These are phyloP conservation scores for Scaptomyza tumidula DNA, from an alignment of 2,888 invertebrate genomes.

Conservation along the genomic window DNA sequence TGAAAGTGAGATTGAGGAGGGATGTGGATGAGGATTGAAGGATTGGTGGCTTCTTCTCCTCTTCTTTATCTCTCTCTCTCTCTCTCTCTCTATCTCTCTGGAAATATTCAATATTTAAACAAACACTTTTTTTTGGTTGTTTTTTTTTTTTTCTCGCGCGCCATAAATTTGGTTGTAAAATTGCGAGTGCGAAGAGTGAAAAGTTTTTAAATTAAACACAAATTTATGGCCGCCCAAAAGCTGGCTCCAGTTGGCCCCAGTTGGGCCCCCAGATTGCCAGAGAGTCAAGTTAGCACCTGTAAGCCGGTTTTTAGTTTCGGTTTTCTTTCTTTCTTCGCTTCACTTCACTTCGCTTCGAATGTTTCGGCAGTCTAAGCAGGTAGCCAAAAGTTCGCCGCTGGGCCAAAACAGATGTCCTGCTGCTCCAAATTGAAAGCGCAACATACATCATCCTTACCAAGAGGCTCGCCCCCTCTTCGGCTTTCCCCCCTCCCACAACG, in stretches of 20 bases:
- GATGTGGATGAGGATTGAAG: background rate
- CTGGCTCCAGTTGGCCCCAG: slow-evolving; percentile 24
- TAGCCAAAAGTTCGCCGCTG: slow-evolving; percentile 31
- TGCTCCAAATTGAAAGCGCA: slow-evolving; percentile 82
- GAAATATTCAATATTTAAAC: slow-evolving; percentile 63
- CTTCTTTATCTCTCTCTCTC: background rate
- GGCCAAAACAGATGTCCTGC: slow-evolving; percentile 83
- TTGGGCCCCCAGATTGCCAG: slow-evolving; percentile 2
- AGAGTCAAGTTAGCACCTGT: slow-evolving; percentile 73
- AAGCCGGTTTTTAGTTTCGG: slow-evolving; percentile 59
- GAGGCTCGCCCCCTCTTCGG: slow-evolving; percentile 5
- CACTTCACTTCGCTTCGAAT: too few relatives aligned
- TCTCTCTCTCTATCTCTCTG: background rate
- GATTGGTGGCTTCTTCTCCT: background rate
- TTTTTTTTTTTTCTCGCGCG: slow-evolving; percentile 40
- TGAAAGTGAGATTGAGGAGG: slow-evolving; percentile 11
- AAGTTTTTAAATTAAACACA: slow-evolving; percentile 76
- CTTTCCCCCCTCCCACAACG: slow-evolving; percentile 2
- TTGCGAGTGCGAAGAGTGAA: slow-evolving; percentile 64
- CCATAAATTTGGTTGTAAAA: slow-evolving; percentile 69
- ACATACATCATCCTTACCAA: slow-evolving; percentile 77
- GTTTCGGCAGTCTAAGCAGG: slow-evolving; percentile 18
- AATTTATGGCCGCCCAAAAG: slow-evolving; percentile 72
- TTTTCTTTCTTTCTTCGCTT: background rate
- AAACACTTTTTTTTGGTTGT: slow-evolving; percentile 54